A percentile compares a stretch with the other conserved stretches of the same genome.
phyloP scores from a whole-genome alignment of 2,797 vertebrate genomes.

The Molossus molossus region DNA sequence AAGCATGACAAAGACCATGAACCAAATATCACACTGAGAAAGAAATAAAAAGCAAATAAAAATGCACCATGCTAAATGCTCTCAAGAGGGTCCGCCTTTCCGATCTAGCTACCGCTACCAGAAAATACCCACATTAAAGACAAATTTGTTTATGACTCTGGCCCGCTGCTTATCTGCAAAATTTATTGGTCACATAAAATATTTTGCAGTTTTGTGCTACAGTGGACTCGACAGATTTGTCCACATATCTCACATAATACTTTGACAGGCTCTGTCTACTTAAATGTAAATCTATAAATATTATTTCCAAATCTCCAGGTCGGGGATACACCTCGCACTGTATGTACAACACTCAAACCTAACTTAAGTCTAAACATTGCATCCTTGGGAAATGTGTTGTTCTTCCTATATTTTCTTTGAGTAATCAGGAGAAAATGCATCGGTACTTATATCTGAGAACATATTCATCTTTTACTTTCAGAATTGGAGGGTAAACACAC shows the following conservation, averaged over 20 bases:
- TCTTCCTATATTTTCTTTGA: constrained; percentile 37
- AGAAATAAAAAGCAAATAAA: constrained; percentile 59
- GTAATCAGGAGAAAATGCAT: constrained; percentile 53
- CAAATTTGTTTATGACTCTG: background rate
- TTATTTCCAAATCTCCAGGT: constrained; percentile 44
- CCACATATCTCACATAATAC: background rate
- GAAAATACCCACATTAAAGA: constrained; percentile 43
- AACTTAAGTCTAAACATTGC: background rate
- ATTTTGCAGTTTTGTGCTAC: constrained; percentile 64
- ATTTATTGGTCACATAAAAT: constrained; percentile 19
- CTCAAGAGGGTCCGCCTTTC: constrained; percentile 35
- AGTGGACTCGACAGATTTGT: constrained; percentile 71
- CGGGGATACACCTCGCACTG: background rate
- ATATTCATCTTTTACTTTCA: constrained; percentile 74
- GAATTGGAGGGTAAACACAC: constrained; percentile 47
- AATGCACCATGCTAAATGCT: constrained; percentile 66
- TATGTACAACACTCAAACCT: background rate
- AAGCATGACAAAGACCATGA: constrained; percentile 65
- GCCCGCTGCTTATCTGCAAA: background rate
- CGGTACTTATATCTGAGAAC: background rate
- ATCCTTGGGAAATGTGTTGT: constrained; percentile 17
- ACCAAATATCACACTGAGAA: constrained; percentile 34
- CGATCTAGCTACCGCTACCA: background rate
- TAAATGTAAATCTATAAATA: constrained; percentile 43
- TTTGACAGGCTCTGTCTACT: constrained; percentile 65